phyloP scores from a whole-genome alignment of 1,140 invertebrate genomes.

The Manduca sexta region DNA sequence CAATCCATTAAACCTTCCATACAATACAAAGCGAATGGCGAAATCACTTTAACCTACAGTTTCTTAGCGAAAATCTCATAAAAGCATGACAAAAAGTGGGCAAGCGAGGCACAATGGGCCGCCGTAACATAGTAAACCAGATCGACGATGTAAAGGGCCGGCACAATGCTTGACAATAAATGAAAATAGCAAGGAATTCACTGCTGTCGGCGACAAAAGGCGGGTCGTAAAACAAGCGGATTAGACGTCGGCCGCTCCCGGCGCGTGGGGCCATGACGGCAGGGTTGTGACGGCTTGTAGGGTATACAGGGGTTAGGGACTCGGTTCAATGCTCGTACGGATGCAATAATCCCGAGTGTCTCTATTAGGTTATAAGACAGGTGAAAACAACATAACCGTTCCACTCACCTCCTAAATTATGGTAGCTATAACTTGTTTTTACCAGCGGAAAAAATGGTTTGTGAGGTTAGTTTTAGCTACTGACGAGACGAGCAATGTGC shows the following conservation, averaged over 20 bases:
- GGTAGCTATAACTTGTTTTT: too few relatives aligned
- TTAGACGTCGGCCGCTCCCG: constrained; percentile 36
- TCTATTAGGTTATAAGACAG: too few relatives aligned
- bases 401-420: too few relatives aligned
- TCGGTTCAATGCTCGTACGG: too few relatives aligned
- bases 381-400: too few relatives aligned
- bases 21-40: too few relatives aligned
- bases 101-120: background rate
- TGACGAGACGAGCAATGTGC: too few relatives aligned
- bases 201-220: constrained; percentile 31
- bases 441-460: too few relatives aligned
- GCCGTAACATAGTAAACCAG: constrained; percentile 12
- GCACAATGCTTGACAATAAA: constrained; percentile 35
- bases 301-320: too few relatives aligned
- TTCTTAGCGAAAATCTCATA: background rate
- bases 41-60: too few relatives aligned
- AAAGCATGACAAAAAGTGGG: constrained; percentile 6
- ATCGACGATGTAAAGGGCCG: constrained; percentile 9
- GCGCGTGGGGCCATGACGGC: constrained; percentile 15
- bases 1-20: too few relatives aligned
- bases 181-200: constrained; percentile 40
- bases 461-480: too few relatives aligned
- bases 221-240: constrained; percentile 50
- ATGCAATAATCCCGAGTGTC: background rate
- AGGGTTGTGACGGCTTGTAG: background rate